phyloP scores from a whole-genome alignment of 2,797 vertebrate species.

The Microcaecilia unicolor region DNA sequence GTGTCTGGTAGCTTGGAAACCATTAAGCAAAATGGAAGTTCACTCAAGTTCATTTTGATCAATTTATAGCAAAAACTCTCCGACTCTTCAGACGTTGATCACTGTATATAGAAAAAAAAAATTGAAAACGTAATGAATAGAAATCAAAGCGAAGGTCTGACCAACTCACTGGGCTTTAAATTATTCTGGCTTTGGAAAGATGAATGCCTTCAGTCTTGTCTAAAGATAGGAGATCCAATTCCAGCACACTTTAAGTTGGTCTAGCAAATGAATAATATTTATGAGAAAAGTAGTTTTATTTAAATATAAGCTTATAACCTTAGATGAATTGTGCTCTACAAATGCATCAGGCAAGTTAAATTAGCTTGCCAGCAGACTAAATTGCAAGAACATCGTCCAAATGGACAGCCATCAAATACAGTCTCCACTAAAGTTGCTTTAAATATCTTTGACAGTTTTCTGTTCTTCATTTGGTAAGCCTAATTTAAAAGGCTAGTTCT shows the following conservation, averaged over 20 bases:
- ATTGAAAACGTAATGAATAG: background rate
- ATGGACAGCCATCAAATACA: background rate
- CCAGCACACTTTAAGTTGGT: background rate
- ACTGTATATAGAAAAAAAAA: background rate
- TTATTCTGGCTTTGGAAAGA: background rate
- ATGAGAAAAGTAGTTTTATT: background rate
- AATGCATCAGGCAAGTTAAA: slow-evolving; percentile 1
- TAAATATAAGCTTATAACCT: background rate
- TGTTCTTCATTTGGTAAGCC: background rate
- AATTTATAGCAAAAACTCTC: background rate
- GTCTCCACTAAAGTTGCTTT: background rate
- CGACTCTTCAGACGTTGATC: background rate
- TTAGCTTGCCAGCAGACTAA: background rate
- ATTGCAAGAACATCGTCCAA: background rate
- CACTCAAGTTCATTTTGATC: background rate
- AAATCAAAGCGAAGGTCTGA: slow-evolving; percentile 3
- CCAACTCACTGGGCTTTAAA: background rate
- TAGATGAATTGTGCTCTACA: background rate
- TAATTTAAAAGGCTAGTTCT: too few relatives aligned
- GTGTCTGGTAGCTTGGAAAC: background rate
- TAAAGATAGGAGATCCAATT: background rate
- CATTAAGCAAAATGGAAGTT: slow-evolving; percentile 1
- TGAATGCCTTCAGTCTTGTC: background rate
- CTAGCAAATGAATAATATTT: slow-evolving; percentile 8
- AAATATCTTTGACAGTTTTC: background rate